phyloP scores from a whole-genome alignment of 2,113 vertebrate species.

The Odocoileus virginianus region DNA sequence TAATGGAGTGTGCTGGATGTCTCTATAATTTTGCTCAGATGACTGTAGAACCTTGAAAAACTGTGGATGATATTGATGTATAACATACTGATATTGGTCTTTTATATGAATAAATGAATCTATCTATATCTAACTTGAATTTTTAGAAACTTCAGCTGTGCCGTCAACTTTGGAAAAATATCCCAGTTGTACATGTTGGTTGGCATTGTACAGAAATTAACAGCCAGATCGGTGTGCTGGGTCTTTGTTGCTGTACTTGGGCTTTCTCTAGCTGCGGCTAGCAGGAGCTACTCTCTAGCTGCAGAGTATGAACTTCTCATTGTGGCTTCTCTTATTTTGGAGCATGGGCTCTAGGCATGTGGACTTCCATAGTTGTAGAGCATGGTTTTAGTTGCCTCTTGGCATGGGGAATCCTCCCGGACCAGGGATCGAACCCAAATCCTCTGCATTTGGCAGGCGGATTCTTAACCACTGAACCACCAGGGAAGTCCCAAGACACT shows the following conservation, averaged over 20 bases:
- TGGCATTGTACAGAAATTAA: conserved; percentile 90
- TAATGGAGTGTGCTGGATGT: neutral
- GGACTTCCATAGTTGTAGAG: neutral
- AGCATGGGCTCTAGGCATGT: neutral
- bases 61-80: neutral
- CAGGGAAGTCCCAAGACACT: neutral
- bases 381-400: neutral
- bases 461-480: neutral
- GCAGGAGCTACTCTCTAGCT: neutral
- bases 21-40: neutral
- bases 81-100: neutral
- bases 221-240: conserved; percentile 83
- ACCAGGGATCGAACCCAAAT: neutral
- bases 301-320: neutral
- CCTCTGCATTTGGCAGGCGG: neutral
- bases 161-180: conserved; percentile 84
- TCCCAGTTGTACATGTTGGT: conserved; percentile 84
- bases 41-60: neutral
- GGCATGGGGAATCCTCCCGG: neutral
- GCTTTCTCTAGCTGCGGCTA: neutral
- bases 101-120: neutral
- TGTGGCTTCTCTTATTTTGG: neutral
- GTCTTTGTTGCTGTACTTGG: neutral
- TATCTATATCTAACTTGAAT: neutral
- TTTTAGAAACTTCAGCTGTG: neutral